Conservation (phyloP, 2,797 vertebrate genomes). For the Mus spretus region DNA sequence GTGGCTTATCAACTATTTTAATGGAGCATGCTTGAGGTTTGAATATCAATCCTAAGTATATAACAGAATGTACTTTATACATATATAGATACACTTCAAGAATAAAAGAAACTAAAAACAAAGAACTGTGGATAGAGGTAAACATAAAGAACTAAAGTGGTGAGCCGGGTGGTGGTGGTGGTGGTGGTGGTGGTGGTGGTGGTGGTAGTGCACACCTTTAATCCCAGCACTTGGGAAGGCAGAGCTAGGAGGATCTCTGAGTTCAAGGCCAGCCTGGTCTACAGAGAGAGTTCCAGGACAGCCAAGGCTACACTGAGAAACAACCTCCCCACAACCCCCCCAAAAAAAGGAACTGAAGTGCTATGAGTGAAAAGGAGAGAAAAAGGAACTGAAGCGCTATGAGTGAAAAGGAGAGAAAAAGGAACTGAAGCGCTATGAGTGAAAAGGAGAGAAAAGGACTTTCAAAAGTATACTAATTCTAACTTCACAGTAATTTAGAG, state of each 20-base stretch:
- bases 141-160: conserved; percentile 54
- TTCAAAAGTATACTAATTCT: conserved; percentile 36
- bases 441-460: conserved; percentile 41
- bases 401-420: background rate
- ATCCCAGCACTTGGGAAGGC: background rate
- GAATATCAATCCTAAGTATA: conserved; percentile 45
- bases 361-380: background rate
- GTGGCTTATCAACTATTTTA: conserved; percentile 65
- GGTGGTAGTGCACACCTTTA: background rate
- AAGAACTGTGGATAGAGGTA: background rate
- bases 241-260: background rate
- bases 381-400: background rate
- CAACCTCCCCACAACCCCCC: background rate
- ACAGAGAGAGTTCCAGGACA: background rate
- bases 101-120: conserved; percentile 63
- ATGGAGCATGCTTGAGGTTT: conserved; percentile 18
- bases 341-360: background rate
- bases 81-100: background rate
- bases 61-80: conserved; percentile 63
- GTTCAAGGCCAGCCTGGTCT: background rate
- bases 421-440: conserved; percentile 19
- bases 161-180: background rate
- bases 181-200: background rate
- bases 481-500: conserved; percentile 30
- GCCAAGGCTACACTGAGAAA: background rate